Evolutionary conservation across 2,113 vertebrate species (phyloP), one percentile per base, ranked within the genome.

Genomic region (Manacus vitellinus): DNA sequence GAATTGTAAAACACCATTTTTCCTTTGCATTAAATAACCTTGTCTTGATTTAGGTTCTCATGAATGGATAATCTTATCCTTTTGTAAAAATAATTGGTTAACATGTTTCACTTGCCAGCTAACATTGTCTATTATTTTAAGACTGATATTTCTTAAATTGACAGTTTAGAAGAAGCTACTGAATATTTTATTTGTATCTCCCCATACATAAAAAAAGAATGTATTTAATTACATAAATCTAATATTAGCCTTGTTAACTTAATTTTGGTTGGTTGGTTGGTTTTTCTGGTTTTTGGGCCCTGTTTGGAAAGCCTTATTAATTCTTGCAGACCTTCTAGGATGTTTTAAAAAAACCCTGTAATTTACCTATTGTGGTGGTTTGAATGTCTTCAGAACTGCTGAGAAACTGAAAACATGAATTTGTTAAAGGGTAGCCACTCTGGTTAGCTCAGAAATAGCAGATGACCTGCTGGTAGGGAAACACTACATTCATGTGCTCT

Each of bases 401-500:
- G 55, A 86, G 72, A 61, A 86, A 9, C 21, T 76, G 47, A 19
- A 68, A 49, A 35, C 25, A 6, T 61, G 33, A 49, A 28, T 80
- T 72, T 84, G 23, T 37, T 80, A 14, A 80, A 83, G 62, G 41
- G 35, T 12, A 54, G 44, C 12, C 25, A 1, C 52, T 31, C 20
- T 71, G 65, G 23, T 75, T 39, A 55, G 74, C 11, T 63, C 6
- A 9, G n/a, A 80, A 91, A 25, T 16, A 51, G 44, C 46, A 83
- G 13, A 20, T 54, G 58, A 62, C 51, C 51, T 72, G 56, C 70
- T 58, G 59, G 5, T 76, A 31, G 66, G 55, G 85, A 76, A 86
- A 12, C 19, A 43, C 25, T 11, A 2, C 18, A 6, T 71, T 71
- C 31, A 14, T 0, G 0, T 65, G 35, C 25, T 43, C 1, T 25